Base-by-base conservation (phyloP, 2,113 vertebrate species). In the Dolichallabes microphthalmus region DNA sequence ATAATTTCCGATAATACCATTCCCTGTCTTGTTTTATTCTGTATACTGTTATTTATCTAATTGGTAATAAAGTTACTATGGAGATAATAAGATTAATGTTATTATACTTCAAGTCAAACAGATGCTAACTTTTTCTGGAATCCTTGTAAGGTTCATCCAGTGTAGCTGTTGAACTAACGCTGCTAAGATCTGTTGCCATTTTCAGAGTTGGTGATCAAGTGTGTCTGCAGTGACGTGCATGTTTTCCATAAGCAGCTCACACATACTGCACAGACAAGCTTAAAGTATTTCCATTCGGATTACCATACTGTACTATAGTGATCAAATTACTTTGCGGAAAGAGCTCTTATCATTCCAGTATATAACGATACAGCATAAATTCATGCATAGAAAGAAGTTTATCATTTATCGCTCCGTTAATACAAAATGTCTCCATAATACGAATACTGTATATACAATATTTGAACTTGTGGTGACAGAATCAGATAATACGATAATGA, bases 101-200 rank as follows among this genome's bases (percentile, higher is more conserved):
- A 32, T 14, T 61, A 0, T 61, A 15, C 19, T 30, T 57, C 9
- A 66, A n/a, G n/a, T 82, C 10, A 68, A 32, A 10, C 52, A 19
- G 15, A 82, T 19, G 0, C 2, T 25, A 32, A 45, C 39, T 73
- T 32, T 27, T 69, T 81, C 27, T 81, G 25, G 19, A 71, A 52
- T 57, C 27, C 20, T 35, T 73, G 68, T 22, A 73, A 35, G 15
- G 87, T 30, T 27, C 89, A 90, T 87, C 88, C 89, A 90, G 89
- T 89, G 85, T 88, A 89, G 81, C 88, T 86, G 87, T 88, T 88
- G 89, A 86, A 27, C 87, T 89, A 89, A 90, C 82, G 82, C 88
- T 82, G 85, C 89, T 85, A 82, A 89, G 90, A 91, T 73, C 88
- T 90, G 91, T 89, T 91, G 52, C 89, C 91, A 89, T 90, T 91